These are phyloP conservation scores for Holotrichia oblita DNA, from an alignment of 1,140 invertebrate species.

Conservation along the genomic window DNA sequence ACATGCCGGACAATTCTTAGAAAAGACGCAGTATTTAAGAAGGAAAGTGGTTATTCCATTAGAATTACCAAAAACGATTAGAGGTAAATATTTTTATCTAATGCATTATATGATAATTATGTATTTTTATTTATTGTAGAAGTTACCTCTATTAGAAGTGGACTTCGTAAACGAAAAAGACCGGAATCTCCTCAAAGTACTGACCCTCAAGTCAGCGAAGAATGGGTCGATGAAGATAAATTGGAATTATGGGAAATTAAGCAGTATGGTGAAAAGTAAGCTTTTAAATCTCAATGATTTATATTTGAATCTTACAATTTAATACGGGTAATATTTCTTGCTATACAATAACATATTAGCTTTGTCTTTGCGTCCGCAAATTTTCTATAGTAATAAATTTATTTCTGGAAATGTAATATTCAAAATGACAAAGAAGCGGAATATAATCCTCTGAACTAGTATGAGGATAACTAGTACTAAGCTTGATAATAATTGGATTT, in stretches of 20 bases:
- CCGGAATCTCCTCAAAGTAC: conserved; percentile 90
- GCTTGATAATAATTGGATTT: too few relatives aligned
- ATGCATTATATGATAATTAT: not conserved
- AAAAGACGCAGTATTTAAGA: conserved; percentile 91
- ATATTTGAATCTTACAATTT: too few relatives aligned
- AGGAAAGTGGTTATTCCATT: conserved; percentile 92
- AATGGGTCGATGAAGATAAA: conserved; percentile 96
- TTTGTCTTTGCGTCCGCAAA: too few relatives aligned
- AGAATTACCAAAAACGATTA: conserved; percentile 90
- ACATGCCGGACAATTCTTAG: conserved; percentile 86
- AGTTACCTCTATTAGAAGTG: conserved; percentile 92
- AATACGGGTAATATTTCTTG: too few relatives aligned
- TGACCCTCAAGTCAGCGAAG: conserved; percentile 90
- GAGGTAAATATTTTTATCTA: conserved; percentile 67
- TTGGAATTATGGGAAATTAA: conserved; percentile 97
- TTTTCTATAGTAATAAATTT: too few relatives aligned
- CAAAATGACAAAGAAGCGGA: too few relatives aligned
- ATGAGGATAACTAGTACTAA: too few relatives aligned
- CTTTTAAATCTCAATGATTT: not conserved
- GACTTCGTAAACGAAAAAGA: conserved; percentile 89
- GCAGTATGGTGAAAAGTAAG: conserved; percentile 89
- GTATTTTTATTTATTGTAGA: conserved; percentile 65
- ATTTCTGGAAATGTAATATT: too few relatives aligned
- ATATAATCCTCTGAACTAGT: too few relatives aligned
- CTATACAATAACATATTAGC: too few relatives aligned